Evolutionary conservation across 1,140 invertebrate genomes (phyloP).

Genomic region (Helicoverpa zea): DNA sequence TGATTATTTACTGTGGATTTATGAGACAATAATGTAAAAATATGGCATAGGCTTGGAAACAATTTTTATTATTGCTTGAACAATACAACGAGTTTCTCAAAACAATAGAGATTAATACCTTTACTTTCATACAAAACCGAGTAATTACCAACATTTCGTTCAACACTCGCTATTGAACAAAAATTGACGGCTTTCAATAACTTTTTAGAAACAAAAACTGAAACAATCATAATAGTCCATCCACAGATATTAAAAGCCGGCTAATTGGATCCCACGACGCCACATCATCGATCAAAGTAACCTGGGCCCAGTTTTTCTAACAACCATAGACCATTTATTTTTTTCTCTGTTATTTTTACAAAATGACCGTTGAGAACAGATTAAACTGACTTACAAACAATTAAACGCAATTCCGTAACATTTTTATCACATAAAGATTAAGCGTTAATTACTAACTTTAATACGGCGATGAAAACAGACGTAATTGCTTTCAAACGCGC

Average conservation of each 20-base stretch:
- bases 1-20: constrained; percentile 5
- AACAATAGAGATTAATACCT: not conserved
- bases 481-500: not conserved
- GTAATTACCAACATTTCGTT: not conserved
- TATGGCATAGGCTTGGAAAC: too few species aligned
- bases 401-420: constrained; percentile 15
- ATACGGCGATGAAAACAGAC: constrained; percentile 1
- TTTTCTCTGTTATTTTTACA: constrained; percentile 28
- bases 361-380: constrained; percentile 34
- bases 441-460: constrained; percentile 17
- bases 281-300: constrained; percentile 45
- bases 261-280: constrained; percentile 48
- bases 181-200: constrained; percentile 10
- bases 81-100: too few species aligned
- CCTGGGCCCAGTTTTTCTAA: constrained; percentile 40
- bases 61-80: too few species aligned
- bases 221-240: constrained; percentile 45
- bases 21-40: constrained; percentile 2
- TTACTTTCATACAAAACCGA: not conserved
- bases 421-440: constrained; percentile 4
- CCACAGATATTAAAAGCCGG: constrained; percentile 15
- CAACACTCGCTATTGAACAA: not conserved
- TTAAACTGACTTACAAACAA: not conserved
- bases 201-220: constrained; percentile 13
- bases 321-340: constrained; percentile 7